Base-by-base conservation (phyloP, 2,113 vertebrate species). In the Ornithorhynchus anatinus region DNA sequence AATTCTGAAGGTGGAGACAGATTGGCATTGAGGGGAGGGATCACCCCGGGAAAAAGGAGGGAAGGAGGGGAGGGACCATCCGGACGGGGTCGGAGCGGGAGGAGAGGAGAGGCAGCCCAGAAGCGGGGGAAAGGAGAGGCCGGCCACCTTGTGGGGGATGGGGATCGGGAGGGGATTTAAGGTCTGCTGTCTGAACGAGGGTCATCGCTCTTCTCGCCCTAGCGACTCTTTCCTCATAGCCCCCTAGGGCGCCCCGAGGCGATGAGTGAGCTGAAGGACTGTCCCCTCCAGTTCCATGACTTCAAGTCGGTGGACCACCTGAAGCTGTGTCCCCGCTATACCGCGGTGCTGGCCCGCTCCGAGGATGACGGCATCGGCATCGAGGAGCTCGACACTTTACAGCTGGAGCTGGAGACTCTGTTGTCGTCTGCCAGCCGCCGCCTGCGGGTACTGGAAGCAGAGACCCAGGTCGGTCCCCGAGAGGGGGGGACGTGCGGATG, bases 251-350 rank as follows among this genome's bases (percentile, higher is more conserved):
- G 4, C 23, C 16, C 69, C 32, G 48, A 51, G 73, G 75, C 86
- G 81, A 99, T 99, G 98, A 98, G 96, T 69, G 98, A 99, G 79
- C 86, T 99, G 71, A 99, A 99, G 91, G 98, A 99, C 86, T 99
- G 97, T 66, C 97, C 97, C 6, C 89, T 99, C 58, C 97, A 99
- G 87, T 99, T 99, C 89, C 97, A 99, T 7, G 98, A 99, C 88
- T 99, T 99, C 88, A 98, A 98, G 84, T 97, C 98, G 0, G 98
- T 99, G 57, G 97, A 99, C 85, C 98, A 99, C 65, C 90, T 94
- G 42, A 99, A 97, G 81, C 91, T 98, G 68, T 99, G 98, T 54
- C 98, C 98, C 1, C 95, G 98, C 10, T 99, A 99, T 91, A 98
- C 97, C 0, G 97, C 98, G 0, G 97, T 99, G 75, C 91, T 99